Conservation (phyloP, 2,113 vertebrate species). For the Sardina pilchardus region DNA sequence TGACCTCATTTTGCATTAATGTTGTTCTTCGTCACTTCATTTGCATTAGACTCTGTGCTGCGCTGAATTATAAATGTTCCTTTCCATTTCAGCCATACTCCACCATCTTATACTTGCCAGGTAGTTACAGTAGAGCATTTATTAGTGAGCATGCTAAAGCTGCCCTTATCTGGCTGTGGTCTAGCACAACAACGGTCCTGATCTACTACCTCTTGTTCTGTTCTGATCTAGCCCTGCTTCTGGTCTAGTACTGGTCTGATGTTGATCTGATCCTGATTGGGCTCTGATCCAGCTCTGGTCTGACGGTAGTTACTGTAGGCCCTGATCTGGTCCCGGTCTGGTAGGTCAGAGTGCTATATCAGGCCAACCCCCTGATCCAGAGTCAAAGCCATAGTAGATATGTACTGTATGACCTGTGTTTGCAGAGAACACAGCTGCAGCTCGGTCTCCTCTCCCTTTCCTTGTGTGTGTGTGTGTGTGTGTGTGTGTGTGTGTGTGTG, state of each 20-base stretch:
- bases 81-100: not conserved
- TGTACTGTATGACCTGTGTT: not conserved
- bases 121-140: not conserved
- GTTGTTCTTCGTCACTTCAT: conserved; percentile 23
- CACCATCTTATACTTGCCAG: not conserved
- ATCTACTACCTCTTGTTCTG: too few species aligned
- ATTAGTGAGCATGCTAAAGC: not conserved
- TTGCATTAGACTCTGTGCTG: not conserved
- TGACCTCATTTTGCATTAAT: conserved; percentile 38
- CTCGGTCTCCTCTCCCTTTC: not conserved
- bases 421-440: not conserved
- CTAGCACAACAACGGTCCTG: too few species aligned
- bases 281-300: not conserved
- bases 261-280: not conserved
- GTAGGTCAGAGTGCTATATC: not conserved
- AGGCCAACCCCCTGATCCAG: not conserved
- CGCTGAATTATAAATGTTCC: not conserved
- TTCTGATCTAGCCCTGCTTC: too few species aligned
- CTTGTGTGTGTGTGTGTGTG: not conserved
- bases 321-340: not conserved
- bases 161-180: not conserved
- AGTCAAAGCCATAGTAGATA: not conserved
- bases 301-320: not conserved
- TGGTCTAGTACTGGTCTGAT: not conserved
- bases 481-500: too few species aligned